phyloP scores from a whole-genome alignment of 2,797 vertebrate species.

The Cheirogaleus major region DNA sequence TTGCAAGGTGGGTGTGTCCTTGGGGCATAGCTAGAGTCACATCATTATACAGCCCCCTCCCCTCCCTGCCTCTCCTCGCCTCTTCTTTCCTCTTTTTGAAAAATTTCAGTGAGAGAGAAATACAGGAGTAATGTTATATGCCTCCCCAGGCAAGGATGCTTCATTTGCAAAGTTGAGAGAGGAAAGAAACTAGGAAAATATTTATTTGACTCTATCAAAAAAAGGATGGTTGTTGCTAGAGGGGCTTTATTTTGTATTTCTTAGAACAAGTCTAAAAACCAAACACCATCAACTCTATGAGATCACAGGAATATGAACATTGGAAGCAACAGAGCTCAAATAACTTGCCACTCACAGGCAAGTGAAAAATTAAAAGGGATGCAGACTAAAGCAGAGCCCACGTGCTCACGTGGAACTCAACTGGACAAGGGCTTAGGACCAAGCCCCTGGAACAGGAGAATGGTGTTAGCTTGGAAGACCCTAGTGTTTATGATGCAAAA shows the following conservation, averaged over 20 bases:
- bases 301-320: background rate
- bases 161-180: slow-evolving; percentile 54
- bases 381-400: background rate
- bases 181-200: slow-evolving; percentile 28
- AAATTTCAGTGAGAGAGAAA: background rate
- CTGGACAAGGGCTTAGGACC: background rate
- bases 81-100: background rate
- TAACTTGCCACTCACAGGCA: background rate
- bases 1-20: background rate
- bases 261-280: slow-evolving; percentile 25
- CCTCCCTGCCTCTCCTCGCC: too few species aligned
- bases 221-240: slow-evolving; percentile 24
- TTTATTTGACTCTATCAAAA: slow-evolving; percentile 49
- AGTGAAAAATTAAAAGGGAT: background rate
- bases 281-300: background rate
- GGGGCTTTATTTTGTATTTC: slow-evolving; percentile 28
- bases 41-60: background rate
- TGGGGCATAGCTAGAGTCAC: background rate
- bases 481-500: background rate
- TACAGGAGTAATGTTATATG: background rate
- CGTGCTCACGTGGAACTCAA: background rate
- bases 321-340: background rate
- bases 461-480: background rate
- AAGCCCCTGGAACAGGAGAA: background rate
- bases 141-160: background rate